These are phyloP conservation scores for Halcyon senegalensis DNA, from an alignment of 2,113 vertebrate genomes.

Conservation along the genomic window DNA sequence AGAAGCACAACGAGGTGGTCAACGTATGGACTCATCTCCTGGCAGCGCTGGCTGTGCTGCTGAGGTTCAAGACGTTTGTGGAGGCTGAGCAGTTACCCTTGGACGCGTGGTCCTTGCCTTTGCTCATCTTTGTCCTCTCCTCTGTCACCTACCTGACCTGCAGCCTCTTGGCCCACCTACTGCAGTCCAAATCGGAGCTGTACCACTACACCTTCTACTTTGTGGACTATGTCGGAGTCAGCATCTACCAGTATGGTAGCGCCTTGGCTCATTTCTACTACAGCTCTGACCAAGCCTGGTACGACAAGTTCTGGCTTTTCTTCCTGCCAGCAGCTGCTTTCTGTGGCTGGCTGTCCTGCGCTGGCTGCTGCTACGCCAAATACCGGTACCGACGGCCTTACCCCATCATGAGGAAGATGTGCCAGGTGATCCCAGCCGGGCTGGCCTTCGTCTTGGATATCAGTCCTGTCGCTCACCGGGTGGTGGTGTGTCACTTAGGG, in stretches of 20 bases:
- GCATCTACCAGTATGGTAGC: constrained; percentile 90
- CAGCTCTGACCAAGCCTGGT: constrained; percentile 84
- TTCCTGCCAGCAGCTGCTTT: constrained; percentile 87
- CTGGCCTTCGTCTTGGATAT: constrained; percentile 88
- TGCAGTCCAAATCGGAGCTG: constrained; percentile 90
- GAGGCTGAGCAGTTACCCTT: constrained; percentile 69
- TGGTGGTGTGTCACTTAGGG: constrained; percentile 80
- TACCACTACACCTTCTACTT: constrained; percentile 93
- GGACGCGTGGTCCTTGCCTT: constrained; percentile 76
- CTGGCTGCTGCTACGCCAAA: constrained; percentile 90
- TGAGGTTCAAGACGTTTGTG: constrained; percentile 83
- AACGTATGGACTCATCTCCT: constrained; percentile 94
- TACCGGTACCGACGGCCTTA: constrained; percentile 87
- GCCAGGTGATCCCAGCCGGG: constrained; percentile 87
- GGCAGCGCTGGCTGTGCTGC: constrained; percentile 79
- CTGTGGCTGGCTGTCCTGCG: constrained; percentile 88
- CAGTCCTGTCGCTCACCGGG: constrained; percentile 86
- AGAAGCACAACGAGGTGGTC: constrained; percentile 91
- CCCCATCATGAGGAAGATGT: constrained; percentile 87
- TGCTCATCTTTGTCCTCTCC: constrained; percentile 84
- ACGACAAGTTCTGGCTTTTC: constrained; percentile 79
- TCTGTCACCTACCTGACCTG: constrained; percentile 84
- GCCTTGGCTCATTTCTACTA: constrained; percentile 92
- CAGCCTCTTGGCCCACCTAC: constrained; percentile 89
- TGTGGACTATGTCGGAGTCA: constrained; percentile 90